Evolutionary conservation across 92 coral and sea anemone genomes (phyloP).

Genomic region (Phenganax marumi): DNA sequence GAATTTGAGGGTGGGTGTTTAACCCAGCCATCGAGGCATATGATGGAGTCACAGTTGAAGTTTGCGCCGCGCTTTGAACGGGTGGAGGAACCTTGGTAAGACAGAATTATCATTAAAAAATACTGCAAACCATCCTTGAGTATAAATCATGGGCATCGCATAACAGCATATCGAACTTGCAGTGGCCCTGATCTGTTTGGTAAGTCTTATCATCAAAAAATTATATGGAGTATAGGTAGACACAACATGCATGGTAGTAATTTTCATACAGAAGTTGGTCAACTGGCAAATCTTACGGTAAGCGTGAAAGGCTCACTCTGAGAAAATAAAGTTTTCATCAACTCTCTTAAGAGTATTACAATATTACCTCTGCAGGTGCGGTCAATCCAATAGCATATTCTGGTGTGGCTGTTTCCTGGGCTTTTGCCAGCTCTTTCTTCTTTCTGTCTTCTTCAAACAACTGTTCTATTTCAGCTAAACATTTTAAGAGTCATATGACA

Average conservation of each 20-base stretch:
- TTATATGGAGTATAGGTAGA: too few relatives aligned
- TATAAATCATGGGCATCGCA: neutral
- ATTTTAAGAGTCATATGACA: neutral
- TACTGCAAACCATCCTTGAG: neutral
- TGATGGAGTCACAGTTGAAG: conserved; percentile 73
- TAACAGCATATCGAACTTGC: too few relatives aligned
- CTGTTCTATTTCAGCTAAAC: conserved; percentile 64
- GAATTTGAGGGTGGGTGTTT: conserved; percentile 42
- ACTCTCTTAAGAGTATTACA: too few relatives aligned
- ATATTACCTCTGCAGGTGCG: conserved; percentile 48
- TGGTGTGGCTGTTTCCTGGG: conserved; percentile 83
- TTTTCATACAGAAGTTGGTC: too few relatives aligned
- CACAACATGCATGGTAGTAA: too few relatives aligned
- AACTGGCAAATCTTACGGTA: too few relatives aligned
- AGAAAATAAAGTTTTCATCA: too few relatives aligned
- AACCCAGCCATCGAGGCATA: conserved; percentile 71
- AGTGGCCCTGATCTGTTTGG: too few relatives aligned
- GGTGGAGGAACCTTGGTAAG: conserved; percentile 46
- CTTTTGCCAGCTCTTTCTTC: conserved; percentile 71
- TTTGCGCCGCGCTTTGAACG: conserved; percentile 61
- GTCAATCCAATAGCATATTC: conserved; percentile 95
- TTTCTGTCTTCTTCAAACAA: conserved; percentile 84
- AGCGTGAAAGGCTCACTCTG: too few relatives aligned
- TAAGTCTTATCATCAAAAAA: too few relatives aligned
- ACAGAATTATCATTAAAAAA: neutral